A percentile compares a stretch with the other conserved stretches of the same genome.
Evolutionary conservation across 1,140 invertebrate genomes (phyloP).

Genomic region (Probaryconus sp.): DNA sequence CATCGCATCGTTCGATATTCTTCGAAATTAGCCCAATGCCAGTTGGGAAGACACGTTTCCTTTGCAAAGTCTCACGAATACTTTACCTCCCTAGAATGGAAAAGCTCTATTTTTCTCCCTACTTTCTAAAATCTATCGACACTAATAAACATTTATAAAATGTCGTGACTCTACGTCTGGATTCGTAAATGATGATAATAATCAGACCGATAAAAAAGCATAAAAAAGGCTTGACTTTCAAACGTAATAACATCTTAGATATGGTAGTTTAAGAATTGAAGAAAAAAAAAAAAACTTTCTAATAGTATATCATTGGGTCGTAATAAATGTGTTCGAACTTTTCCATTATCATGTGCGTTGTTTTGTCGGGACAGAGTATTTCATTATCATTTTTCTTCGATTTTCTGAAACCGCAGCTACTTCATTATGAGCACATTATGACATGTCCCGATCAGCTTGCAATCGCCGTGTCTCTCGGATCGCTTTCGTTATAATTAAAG

Average conservation of each 20-base stretch:
- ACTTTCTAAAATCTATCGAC: too few species aligned
- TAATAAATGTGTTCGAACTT: slow-evolving; percentile 16
- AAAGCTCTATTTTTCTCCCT: too few species aligned
- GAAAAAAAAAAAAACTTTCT: slow-evolving; percentile 16
- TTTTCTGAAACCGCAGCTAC: slow-evolving; percentile 25
- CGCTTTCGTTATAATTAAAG: slow-evolving; percentile 61
- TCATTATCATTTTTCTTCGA: slow-evolving; percentile 22
- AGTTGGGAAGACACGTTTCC: too few species aligned
- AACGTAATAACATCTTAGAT: too few species aligned
- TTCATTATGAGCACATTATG: slow-evolving; percentile 49
- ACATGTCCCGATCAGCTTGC: slow-evolving; percentile 37
- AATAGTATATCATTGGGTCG: slow-evolving; percentile 29
- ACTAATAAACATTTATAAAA: too few species aligned
- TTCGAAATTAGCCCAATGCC: too few species aligned
- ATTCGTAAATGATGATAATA: too few species aligned
- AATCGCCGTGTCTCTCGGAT: slow-evolving; percentile 47
- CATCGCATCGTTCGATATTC: neutral
- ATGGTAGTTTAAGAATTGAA: too few species aligned
- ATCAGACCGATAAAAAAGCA: too few species aligned
- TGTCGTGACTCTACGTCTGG: too few species aligned
- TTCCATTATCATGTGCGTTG: slow-evolving; percentile 34
- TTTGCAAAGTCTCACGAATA: too few species aligned
- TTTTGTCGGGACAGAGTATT: slow-evolving; percentile 23
- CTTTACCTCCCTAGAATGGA: too few species aligned
- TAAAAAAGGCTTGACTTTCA: neutral